These are phyloP conservation scores for Bradypus variegatus DNA, from an alignment of 2,797 vertebrate genomes.

Conservation along the genomic window DNA sequence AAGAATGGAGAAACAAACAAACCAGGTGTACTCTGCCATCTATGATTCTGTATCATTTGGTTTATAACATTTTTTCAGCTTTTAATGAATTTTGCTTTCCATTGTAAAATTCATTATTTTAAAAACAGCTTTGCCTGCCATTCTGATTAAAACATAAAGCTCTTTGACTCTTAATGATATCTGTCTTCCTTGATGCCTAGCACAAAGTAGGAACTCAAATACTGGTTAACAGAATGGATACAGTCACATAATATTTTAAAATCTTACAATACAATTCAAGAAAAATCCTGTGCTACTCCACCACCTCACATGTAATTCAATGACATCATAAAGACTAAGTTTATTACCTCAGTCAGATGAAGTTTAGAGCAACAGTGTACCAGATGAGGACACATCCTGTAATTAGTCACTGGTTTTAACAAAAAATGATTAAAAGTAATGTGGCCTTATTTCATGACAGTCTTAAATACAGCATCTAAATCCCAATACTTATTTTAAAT, in stretches of 20 bases:
- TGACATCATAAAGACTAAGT: constrained; percentile 52
- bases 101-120: not conserved
- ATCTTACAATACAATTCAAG: not conserved
- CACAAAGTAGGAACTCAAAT: not conserved
- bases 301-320: not conserved
- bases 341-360: not conserved
- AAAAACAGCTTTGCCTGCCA: not conserved
- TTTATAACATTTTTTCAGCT: not conserved
- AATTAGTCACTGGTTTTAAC: constrained; percentile 42
- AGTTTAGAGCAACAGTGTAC: constrained; percentile 20
- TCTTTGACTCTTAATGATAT: not conserved
- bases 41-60: not conserved
- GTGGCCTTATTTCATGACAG: not conserved
- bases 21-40: not conserved
- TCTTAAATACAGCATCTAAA: constrained; percentile 37
- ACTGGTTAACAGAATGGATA: not conserved
- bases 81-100: constrained; percentile 26
- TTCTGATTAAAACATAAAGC: not conserved
- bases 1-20: not conserved
- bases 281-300: constrained; percentile 8
- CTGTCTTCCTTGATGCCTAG: not conserved
- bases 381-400: constrained; percentile 10
- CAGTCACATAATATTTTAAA: not conserved
- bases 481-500: constrained; percentile 25
- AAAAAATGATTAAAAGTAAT: constrained; percentile 49